Percentiles rank a stretch among this genome's conserved stretches.
phyloP scores from a whole-genome alignment of 2,113 vertebrate species.

The Poeciliopsis occidentalis region DNA sequence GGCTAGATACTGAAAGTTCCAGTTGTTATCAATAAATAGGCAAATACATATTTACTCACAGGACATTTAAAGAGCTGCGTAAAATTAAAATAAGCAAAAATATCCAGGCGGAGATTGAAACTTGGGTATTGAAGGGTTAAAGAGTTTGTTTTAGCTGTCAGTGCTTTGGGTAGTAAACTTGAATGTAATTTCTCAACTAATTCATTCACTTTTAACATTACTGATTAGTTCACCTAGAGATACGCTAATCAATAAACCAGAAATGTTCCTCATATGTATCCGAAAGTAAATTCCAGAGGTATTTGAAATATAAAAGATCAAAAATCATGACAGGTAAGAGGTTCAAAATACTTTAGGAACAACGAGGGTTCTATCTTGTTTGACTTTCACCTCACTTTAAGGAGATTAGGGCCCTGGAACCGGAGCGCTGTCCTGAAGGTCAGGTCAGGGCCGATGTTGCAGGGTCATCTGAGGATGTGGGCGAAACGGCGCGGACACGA shows the following conservation, averaged over 20 bases:
- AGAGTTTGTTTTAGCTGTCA: too few relatives aligned
- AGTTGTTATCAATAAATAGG: too few relatives aligned
- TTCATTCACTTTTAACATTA: too few relatives aligned
- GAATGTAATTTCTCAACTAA: too few relatives aligned
- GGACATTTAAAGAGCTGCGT: too few relatives aligned
- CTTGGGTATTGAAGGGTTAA: too few relatives aligned
- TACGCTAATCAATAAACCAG: not conserved
- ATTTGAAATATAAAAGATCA: not conserved
- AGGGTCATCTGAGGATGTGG: conserved; percentile 60
- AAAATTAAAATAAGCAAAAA: too few relatives aligned
- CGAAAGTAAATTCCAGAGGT: not conserved
- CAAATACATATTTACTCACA: too few relatives aligned
- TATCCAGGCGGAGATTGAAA: too few relatives aligned
- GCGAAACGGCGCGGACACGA: conserved; percentile 36
- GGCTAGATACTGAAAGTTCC: too few relatives aligned
- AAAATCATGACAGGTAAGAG: not conserved
- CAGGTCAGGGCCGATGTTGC: conserved; percentile 18
- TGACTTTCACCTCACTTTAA: conserved; percentile 8
- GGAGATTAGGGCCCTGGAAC: conserved; percentile 21
- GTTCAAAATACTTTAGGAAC: not conserved
- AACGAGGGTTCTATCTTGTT: not conserved
- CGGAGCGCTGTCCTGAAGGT: conserved; percentile 16
- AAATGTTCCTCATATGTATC: not conserved
- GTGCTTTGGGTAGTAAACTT: too few relatives aligned
- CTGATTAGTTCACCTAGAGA: too few relatives aligned